Percentiles rank a stretch among this genome's conserved stretches.
Conservation (phyloP, 1,140 invertebrate species). For the Riptortus pedestris region DNA sequence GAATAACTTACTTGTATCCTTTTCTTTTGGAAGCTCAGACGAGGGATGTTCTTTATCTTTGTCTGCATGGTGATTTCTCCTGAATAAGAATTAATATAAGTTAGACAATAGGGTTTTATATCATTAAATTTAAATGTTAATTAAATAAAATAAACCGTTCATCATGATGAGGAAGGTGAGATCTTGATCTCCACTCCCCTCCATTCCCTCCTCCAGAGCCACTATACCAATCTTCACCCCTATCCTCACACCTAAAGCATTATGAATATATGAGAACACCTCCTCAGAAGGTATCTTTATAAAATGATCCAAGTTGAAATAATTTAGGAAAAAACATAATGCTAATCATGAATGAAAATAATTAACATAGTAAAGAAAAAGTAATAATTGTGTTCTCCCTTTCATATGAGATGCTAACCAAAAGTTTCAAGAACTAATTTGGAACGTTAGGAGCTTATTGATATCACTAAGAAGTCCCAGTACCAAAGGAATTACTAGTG, state of each 20-base stretch:
- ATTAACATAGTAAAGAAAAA: no score
- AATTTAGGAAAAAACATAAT: no score
- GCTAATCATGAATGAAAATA: no score
- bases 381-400: no score
- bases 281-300: no score
- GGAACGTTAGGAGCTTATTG: no score
- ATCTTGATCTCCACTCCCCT: constrained; percentile 15
- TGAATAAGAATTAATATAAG: not conserved
- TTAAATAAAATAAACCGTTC: constrained; percentile 1
- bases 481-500: no score
- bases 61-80: constrained; percentile 15
- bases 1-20: constrained; percentile 7
- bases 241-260: constrained; percentile 17
- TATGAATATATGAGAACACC: no score
- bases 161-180: constrained; percentile 1
- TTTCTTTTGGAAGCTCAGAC: constrained; percentile 37
- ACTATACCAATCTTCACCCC: constrained; percentile 9
- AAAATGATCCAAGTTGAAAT: no score
- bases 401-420: no score
- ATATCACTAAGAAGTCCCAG: no score
- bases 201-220: not conserved
- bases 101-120: not conserved
- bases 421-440: no score
- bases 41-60: constrained; percentile 38
- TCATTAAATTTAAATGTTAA: not conserved